Percentiles rank a stretch among this genome's conserved stretches.
These are phyloP conservation scores for Oceanodroma leucorhoa DNA, from an alignment of 2,797 vertebrate genomes.

Conservation along the genomic window DNA sequence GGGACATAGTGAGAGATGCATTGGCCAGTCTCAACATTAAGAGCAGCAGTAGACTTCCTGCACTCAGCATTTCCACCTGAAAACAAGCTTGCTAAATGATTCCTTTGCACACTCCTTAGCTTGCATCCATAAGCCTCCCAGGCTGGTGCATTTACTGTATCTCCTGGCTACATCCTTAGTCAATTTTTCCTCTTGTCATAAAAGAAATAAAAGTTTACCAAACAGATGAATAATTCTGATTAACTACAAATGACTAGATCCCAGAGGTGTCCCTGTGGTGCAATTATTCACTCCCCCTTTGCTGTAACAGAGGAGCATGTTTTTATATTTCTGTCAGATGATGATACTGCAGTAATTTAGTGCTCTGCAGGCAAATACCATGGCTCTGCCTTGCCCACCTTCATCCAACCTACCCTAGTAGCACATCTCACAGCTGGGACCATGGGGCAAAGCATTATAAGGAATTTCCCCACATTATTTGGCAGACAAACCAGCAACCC, in stretches of 20 bases:
- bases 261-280: not conserved
- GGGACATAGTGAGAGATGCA: slow-evolving; percentile 10
- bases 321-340: not conserved
- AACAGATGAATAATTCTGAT: slow-evolving; percentile 65
- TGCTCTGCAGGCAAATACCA: not conserved
- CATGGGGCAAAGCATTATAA: not conserved
- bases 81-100: slow-evolving; percentile 54
- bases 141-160: slow-evolving; percentile 29
- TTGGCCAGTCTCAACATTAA: slow-evolving; percentile 39
- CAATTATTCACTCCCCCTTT: not conserved
- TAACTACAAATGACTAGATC: slow-evolving; percentile 45
- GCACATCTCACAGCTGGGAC: not conserved
- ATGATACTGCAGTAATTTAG: not conserved
- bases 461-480: not conserved
- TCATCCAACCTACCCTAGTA: not conserved
- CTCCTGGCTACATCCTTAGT: not conserved
- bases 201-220: slow-evolving; percentile 60
- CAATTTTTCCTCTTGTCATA: slow-evolving; percentile 51
- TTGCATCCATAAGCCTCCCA: not conserved
- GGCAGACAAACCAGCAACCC: not conserved
- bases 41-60: slow-evolving; percentile 26
- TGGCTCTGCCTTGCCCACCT: not conserved
- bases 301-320: not conserved
- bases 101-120: not conserved
- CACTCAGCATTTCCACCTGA: slow-evolving; percentile 59